Evolutionary conservation across 1,140 invertebrate genomes (phyloP).

Genomic region (Vanessa atalanta): DNA sequence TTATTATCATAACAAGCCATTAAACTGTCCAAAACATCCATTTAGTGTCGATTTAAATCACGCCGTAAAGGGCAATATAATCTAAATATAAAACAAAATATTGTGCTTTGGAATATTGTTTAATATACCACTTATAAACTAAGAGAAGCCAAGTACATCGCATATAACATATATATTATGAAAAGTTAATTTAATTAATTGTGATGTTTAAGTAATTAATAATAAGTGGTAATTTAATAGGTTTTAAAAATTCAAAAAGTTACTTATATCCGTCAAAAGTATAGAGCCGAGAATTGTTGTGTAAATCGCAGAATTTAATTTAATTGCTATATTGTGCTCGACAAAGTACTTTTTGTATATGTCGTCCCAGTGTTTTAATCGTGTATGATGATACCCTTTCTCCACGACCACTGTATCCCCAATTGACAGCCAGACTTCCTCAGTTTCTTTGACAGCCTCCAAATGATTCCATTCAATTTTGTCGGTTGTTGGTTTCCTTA

Average conservation of each 20-base stretch:
- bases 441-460: slow-evolving; percentile 15
- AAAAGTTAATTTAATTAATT: too few relatives aligned
- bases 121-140: slow-evolving; percentile 24
- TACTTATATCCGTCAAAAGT: slow-evolving; percentile 6
- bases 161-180: not conserved
- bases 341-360: slow-evolving; percentile 60
- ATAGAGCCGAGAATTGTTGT: slow-evolving; percentile 11
- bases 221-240: too few relatives aligned
- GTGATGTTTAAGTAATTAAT: too few relatives aligned
- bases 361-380: slow-evolving; percentile 58
- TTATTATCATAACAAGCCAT: slow-evolving; percentile 42
- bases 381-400: slow-evolving; percentile 48
- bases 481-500: slow-evolving; percentile 46
- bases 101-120: slow-evolving; percentile 5
- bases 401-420: slow-evolving; percentile 29
- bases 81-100: not conserved
- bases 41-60: not conserved
- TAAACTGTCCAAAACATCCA: slow-evolving; percentile 38
- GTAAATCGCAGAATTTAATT: slow-evolving; percentile 26
- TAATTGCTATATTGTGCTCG: slow-evolving; percentile 43
- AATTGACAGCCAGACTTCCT: slow-evolving; percentile 56
- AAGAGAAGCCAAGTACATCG: slow-evolving; percentile 13
- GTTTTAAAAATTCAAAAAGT: not conserved
- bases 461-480: slow-evolving; percentile 48
- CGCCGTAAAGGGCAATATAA: not conserved